phyloP scores from a whole-genome alignment of 2,113 vertebrate species.

The human (Homo sapiens) region DNA sequence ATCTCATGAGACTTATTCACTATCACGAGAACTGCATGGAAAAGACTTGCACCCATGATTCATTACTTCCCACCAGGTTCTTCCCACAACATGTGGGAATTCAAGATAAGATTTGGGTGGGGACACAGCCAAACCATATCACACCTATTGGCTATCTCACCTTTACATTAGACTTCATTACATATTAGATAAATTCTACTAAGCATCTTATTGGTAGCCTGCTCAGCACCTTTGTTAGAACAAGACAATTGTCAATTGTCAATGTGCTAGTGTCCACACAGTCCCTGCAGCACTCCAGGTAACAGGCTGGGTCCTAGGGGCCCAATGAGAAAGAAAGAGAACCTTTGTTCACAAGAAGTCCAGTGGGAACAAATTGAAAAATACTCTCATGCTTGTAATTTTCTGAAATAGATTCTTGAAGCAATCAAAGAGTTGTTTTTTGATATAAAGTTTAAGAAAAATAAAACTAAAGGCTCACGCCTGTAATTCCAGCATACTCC shows the following conservation, averaged over 20 bases:
- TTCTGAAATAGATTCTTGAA: background rate
- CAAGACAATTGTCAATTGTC: no score
- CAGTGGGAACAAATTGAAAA: background rate
- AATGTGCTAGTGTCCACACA: accelerated
- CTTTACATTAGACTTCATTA: background rate
- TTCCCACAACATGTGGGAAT: no score
- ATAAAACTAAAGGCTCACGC: background rate
- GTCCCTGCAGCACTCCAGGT: no score
- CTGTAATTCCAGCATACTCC: no score
- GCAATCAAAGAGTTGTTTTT: background rate
- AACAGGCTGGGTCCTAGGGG: background rate
- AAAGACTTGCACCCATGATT: no score
- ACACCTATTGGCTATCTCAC: background rate
- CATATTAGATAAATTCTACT: background rate
- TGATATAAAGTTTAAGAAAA: background rate
- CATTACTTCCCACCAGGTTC: no score
- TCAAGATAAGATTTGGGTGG: no score
- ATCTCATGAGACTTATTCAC: no score
- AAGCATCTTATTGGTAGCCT: background rate
- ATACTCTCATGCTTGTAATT: background rate
- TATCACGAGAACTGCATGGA: no score
- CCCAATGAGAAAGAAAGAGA: background rate
- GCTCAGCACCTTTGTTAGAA: background rate
- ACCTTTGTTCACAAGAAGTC: background rate
- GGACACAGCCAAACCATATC: no score